phyloP scores from a whole-genome alignment of 2,888 invertebrate species.

The Charanyca ferruginea region DNA sequence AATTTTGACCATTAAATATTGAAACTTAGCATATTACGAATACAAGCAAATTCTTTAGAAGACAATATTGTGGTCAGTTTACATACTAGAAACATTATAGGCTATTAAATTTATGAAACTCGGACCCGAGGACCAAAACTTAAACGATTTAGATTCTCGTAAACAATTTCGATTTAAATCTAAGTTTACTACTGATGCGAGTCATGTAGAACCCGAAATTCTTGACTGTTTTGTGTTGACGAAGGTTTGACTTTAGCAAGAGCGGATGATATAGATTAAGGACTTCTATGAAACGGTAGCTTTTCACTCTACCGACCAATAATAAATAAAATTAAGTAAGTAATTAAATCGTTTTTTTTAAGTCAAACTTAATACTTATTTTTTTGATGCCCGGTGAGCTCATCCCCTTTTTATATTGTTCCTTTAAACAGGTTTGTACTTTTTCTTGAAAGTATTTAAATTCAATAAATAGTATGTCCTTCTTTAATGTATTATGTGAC shows the following conservation, averaged over 20 bases:
- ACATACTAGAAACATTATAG: background rate
- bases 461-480: too few relatives aligned
- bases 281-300: too few relatives aligned
- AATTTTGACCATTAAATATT: conserved; percentile 12
- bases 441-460: too few relatives aligned
- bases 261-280: too few relatives aligned
- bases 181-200: background rate
- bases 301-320: too few relatives aligned
- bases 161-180: conserved; percentile 43
- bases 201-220: background rate
- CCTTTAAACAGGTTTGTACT: too few relatives aligned
- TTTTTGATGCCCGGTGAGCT: too few relatives aligned
- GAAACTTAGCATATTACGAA: conserved; percentile 14
- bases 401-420: too few relatives aligned
- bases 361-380: too few relatives aligned
- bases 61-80: conserved; percentile 1
- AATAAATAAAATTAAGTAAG: too few relatives aligned
- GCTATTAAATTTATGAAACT: conserved; percentile 10
- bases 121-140: conserved; percentile 21
- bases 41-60: conserved; percentile 18
- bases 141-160: conserved; percentile 8
- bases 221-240: background rate
- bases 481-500: too few relatives aligned
- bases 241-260: background rate
- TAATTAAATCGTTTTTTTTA: too few relatives aligned